phyloP scores from a whole-genome alignment of 2,113 vertebrate genomes.

The Bos javanicus region DNA sequence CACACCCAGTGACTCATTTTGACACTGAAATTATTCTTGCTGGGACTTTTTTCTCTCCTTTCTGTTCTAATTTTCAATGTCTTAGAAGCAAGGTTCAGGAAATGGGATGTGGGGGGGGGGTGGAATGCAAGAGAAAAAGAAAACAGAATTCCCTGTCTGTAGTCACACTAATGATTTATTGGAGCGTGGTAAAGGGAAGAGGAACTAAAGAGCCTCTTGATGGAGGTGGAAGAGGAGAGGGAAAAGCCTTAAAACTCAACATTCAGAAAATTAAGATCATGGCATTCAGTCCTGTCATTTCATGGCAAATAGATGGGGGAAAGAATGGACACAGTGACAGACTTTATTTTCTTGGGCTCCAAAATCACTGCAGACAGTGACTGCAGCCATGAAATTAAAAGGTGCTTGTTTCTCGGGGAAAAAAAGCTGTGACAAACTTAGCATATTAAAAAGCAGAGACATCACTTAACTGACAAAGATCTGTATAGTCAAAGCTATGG shows the following conservation, averaged over 20 bases:
- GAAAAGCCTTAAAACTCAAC: not conserved
- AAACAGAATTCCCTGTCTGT: not conserved
- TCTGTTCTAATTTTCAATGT: not conserved
- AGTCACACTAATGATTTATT: not conserved
- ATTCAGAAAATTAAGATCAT: not conserved
- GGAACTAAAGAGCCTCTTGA: not conserved
- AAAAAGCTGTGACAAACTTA: not conserved
- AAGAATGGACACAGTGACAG: not conserved
- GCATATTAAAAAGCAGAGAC: not conserved
- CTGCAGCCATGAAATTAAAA: not conserved
- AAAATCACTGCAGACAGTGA: not conserved
- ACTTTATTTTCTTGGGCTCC: not conserved
- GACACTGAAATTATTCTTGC: not conserved
- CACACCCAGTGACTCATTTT: slow-evolving; percentile 28
- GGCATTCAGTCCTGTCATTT: not conserved
- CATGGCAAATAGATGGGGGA: not conserved
- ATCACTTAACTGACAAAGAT: not conserved
- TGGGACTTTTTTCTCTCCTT: not conserved
- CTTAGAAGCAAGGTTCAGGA: not conserved
- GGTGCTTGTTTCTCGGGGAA: no score
- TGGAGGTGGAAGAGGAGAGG: not conserved
- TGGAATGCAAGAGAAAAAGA: not conserved
- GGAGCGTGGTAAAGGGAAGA: not conserved
- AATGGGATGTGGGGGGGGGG: not conserved
- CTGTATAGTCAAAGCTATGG: not conserved